Conservation (phyloP, 2,888 invertebrate species). For the Cosmia trapezina region DNA sequence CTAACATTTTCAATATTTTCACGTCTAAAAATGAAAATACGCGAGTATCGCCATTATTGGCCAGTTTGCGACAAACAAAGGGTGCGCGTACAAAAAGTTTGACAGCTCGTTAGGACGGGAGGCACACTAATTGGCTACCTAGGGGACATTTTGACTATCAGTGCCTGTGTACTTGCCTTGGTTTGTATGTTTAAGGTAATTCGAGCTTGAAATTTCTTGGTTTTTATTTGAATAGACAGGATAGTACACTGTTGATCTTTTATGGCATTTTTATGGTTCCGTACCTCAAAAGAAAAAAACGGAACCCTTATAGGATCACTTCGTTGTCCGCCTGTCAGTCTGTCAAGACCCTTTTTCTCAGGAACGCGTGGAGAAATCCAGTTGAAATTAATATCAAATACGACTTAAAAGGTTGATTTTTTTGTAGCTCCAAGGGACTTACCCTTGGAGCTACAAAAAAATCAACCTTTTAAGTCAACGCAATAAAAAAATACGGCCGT, state of each 20-base stretch:
- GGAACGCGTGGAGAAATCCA: no score
- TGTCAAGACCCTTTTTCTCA: no score
- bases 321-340: no score
- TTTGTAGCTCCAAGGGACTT: no score
- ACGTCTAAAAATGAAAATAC: conserved; percentile 46
- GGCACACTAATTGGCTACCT: conserved; percentile 83
- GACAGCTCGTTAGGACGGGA: conserved; percentile 83
- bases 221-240: conserved; percentile 38
- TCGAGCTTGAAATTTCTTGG: conserved; percentile 45
- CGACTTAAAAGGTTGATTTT: no score
- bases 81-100: conserved; percentile 83
- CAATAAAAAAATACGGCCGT: no score
- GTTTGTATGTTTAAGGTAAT: conserved; percentile 60
- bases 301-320: no score
- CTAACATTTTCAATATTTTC: conserved; percentile 41
- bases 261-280: background rate
- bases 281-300: no score
- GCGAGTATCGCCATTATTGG: conserved; percentile 62
- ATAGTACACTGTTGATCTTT: conserved; percentile 23
- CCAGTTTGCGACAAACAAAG: conserved; percentile 74
- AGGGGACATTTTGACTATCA: conserved; percentile 71
- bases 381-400: no score
- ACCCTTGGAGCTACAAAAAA: no score
- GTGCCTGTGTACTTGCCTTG: conserved; percentile 51
- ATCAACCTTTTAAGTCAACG: no score